phyloP scores from a whole-genome alignment of 2,888 invertebrate genomes.

The Iselma pallidipennis region DNA sequence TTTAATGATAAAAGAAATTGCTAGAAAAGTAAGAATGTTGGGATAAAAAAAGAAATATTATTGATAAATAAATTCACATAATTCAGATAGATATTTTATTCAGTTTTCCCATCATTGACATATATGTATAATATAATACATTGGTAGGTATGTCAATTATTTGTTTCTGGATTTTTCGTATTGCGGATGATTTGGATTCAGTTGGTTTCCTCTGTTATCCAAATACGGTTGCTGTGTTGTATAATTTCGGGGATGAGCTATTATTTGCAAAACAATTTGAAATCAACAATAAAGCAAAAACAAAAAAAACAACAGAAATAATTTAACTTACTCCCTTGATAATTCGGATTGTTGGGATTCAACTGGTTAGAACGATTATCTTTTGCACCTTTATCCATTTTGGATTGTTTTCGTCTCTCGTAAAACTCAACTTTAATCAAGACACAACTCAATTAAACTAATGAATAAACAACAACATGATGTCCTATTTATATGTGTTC shows the following conservation, averaged over 20 bases:
- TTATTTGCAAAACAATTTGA: not conserved
- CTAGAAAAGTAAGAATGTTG: no score
- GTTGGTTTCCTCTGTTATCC: slow-evolving; percentile 18
- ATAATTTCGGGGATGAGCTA: not conserved
- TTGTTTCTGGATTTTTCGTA: slow-evolving; percentile 13
- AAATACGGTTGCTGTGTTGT: not conserved
- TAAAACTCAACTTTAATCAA: not conserved
- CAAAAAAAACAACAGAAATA: not conserved
- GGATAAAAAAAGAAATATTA: no score
- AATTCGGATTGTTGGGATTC: slow-evolving; percentile 15
- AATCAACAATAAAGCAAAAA: not conserved
- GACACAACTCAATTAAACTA: not conserved
- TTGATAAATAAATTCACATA: not conserved
- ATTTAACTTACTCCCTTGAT: slow-evolving; percentile 8
- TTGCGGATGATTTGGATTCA: slow-evolving; percentile 14
- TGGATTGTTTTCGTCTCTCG: not conserved
- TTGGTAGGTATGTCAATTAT: not conserved
- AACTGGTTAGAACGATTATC: slow-evolving; percentile 24
- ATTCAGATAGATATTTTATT: not conserved
- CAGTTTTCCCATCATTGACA: not conserved
- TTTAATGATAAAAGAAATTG: not conserved
- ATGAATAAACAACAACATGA: no score
- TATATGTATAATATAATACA: not conserved
- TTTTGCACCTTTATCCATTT: not conserved
- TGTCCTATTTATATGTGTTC: not conserved